phyloP scores from a whole-genome alignment of 2,113 vertebrate species.

The Tragelaphus strepsiceros region DNA sequence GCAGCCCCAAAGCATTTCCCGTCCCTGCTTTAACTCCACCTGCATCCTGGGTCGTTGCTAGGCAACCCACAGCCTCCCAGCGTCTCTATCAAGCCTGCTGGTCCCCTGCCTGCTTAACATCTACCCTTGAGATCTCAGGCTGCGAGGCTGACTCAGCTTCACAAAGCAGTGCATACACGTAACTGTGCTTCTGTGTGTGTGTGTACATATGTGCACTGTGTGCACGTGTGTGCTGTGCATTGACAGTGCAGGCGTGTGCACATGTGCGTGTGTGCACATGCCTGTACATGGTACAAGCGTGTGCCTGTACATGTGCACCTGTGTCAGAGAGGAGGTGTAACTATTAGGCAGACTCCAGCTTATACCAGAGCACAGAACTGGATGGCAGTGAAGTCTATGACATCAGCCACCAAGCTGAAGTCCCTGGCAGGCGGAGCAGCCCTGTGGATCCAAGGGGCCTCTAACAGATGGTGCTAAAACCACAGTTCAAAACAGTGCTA shows the following conservation, averaged over 20 bases:
- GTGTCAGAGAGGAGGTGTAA: not conserved
- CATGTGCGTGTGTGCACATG: not conserved
- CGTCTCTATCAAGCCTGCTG: conserved; percentile 15
- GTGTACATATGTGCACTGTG: too few relatives aligned
- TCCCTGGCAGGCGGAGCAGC: not conserved
- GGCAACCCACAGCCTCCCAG: conserved; percentile 62
- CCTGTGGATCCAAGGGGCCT: not conserved
- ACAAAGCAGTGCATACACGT: not conserved
- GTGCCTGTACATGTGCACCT: not conserved
- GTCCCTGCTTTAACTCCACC: not conserved
- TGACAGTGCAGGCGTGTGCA: not conserved
- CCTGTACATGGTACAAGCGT: not conserved
- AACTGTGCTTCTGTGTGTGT: not conserved
- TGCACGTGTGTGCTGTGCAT: not conserved
- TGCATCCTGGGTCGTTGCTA: conserved; percentile 67
- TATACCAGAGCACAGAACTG: not conserved
- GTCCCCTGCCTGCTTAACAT: conserved; percentile 17
- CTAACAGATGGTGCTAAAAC: not conserved
- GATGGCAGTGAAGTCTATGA: not conserved
- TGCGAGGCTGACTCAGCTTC: not conserved
- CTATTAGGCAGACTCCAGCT: not conserved
- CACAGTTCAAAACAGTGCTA: not conserved
- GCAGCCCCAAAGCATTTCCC: not conserved
- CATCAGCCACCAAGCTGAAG: not conserved
- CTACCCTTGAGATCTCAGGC: not conserved